These are phyloP conservation scores for Trichomycterus rosablanca DNA, from an alignment of 2,113 vertebrate species.

Conservation along the genomic window DNA sequence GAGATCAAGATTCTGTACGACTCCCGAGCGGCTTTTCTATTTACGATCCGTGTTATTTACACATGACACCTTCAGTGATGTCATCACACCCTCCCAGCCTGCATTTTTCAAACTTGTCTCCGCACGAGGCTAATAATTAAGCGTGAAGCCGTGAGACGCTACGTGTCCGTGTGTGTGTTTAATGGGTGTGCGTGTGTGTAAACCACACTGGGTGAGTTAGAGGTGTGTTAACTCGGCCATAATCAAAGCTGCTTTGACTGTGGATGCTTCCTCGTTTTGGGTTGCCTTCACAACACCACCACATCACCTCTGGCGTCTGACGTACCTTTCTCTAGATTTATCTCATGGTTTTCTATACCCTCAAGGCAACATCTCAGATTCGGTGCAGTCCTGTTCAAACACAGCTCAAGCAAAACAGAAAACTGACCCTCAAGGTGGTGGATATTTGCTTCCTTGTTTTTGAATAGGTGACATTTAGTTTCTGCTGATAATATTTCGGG, in stretches of 20 bases:
- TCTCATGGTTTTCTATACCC: too few species aligned
- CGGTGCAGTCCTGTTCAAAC: neutral
- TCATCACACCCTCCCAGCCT: neutral
- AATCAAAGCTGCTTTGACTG: neutral
- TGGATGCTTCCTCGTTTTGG: constrained; percentile 14
- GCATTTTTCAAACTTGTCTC: constrained; percentile 18
- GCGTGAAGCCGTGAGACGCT: neutral
- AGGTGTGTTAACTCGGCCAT: constrained; percentile 14
- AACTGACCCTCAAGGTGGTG: neutral
- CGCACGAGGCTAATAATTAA: constrained; percentile 41
- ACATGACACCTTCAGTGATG: neutral
- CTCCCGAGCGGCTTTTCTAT: neutral
- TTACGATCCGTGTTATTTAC: neutral
- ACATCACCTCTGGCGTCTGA: constrained; percentile 8
- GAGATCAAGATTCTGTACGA: too few species aligned
- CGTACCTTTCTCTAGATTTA: constrained; percentile 8
- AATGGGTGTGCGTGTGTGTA: constrained; percentile 10
- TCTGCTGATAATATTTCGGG: neutral
- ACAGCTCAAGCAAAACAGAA: neutral
- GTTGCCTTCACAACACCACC: constrained; percentile 29
- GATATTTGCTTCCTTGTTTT: constrained; percentile 12
- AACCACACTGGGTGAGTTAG: neutral
- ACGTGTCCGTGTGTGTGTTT: neutral
- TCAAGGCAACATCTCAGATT: neutral
- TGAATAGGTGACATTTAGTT: constrained; percentile 20